Base-by-base conservation (phyloP, 1,140 invertebrate genomes). In the Amphibalanus amphitrite region DNA sequence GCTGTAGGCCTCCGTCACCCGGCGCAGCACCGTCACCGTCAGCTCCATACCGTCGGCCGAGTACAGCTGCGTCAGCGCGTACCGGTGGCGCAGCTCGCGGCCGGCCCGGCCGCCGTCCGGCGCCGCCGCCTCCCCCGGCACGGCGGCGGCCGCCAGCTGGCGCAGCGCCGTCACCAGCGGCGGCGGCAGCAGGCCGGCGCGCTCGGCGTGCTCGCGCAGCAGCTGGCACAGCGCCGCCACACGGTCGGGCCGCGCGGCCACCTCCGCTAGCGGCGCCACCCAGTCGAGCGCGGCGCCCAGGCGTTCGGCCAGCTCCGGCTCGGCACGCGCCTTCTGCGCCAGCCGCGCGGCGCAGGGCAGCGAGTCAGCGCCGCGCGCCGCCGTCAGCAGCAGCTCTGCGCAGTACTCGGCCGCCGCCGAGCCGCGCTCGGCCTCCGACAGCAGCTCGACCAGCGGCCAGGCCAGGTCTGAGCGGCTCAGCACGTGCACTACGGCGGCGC, bases 51-150 rank as follows among this genome's bases (percentile, higher is more conserved):
- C 91, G 77, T 97, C 93, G 13, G 88, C 80, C 0, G 90, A 90
- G 77, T 89, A 95, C 15, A 97, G 79, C 78, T 97, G 92, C 26
- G 94, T 84, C 13, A 95, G 83, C 0, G 91, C 90, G 79, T 93
- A 93, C 75, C 91, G 90, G 79, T 95, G 91, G 76, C 96, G 95
- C 0, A 97, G 79, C 80, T 95, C 91, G 47, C 47, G 47, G 13
- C 10, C 47, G 47, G 47, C 1, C 47, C 10, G 47, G 10, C 10
- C 47, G 6, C 10, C 47, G 33, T 59, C 47, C 47, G 47, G 47
- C 47, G 1, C 10, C 47, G n/a, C n/a, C n/a, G 10, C 6, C 47
- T 13, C 13, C 17, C 10, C 10, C 47, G 47, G 47, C 47, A 59
- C 47, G 17, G 47, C 47, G 47, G 47, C 47, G 20, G 1, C 13